Base-by-base conservation (phyloP, 2,113 vertebrate species). In the Cyphomyrus discorhynchus region DNA sequence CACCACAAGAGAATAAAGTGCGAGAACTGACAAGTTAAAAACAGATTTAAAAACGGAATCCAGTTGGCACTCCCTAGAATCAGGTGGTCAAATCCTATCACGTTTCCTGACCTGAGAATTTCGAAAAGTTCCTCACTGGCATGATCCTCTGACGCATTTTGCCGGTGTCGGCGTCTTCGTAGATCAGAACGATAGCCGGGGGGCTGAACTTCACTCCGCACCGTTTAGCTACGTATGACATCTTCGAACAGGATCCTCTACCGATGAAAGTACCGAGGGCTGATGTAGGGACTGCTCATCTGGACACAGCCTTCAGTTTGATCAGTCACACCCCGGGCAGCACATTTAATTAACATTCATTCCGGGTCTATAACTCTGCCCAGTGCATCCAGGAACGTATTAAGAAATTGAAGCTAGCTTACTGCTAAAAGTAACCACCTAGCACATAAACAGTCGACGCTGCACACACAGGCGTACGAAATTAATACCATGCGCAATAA, bases 171-270 rank as follows among this genome's bases (percentile, higher is more conserved):
- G 91, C 92, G 1, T 96, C 92, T 91, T 95, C 95, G 87, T 99
- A 99, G 91, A 99, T 94, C 88, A 99, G 91, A 90, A 99, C 88
- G 74, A 99, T 94, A n/a, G 98, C 94, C 0, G 97, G 97, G 49
- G 98, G 98, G 53, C 92, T 95, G 87, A 99, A 98, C 90, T 95
- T 93, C 88, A 99, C 47, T 7, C 98, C 98, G 0, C 98, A 99
- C n/a, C 96, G 97, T 92, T 96, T 97, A 0, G 98, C 97, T 5
- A 88, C 35, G 31, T 94, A 96, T 39, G 92, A 91, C 97, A 97
- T 98, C 0, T 0, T 15, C 87, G 21, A 13, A 52, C 27, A 11
- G 49, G 5, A 56, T 56, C 53, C 19, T 56, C 53, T 56, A 56
- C 53, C 53, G 15, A 86, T 31, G 2, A 77, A 77, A 77, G 31